Evolutionary conservation across 2,113 vertebrate genomes (phyloP), one percentile per base, ranked within the genome.

Genomic region (Eretmochelys imbricata): DNA sequence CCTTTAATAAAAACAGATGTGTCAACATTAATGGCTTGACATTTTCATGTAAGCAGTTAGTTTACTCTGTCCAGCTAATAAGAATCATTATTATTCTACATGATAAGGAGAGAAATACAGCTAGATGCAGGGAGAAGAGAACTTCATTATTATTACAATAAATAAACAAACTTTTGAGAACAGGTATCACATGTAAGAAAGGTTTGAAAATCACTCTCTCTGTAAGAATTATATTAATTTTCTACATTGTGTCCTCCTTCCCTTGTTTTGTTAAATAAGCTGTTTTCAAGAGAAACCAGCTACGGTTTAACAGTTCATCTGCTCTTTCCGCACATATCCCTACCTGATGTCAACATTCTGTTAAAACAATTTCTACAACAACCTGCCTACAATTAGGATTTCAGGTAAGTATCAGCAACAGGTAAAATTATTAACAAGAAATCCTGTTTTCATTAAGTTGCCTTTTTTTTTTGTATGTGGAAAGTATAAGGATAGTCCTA

Each of bases 391-490:
- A 69, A 13, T n/a, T 79, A 85, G 57, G 82, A 79, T 20, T 5
- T 7, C 4, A 79, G 29, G 10, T 79, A 92, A 89, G 22, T 27
- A 4, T 20, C 5, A 89, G n/a, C 50, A 51, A 78, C 14, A 81
- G 76, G 10, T 5, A 1, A 20, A 20, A 62, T 16, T 10, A 80
- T 51, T 38, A 19, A 76, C 19, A 75, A 75, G 55, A 42, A 20
- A 19, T 75, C 20, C 69, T 38, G 22, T 42, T 72, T 22, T 38
- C n/a, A 46, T 75, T n/a, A 38, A 5, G 17, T 75, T 75, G 69
- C 69, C 5, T 19, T 20, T 72, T 72, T 38, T 24, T 8, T 22
- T 1, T 1, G 4, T 1, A 4, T 27, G 10, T 10, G 10, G 12
- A 59, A 13, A 57, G 5, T 65, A 4, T 24, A 75, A 54, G 7